Conservation (phyloP, 1,140 invertebrate genomes). For the Drosophila sp. region DNA sequence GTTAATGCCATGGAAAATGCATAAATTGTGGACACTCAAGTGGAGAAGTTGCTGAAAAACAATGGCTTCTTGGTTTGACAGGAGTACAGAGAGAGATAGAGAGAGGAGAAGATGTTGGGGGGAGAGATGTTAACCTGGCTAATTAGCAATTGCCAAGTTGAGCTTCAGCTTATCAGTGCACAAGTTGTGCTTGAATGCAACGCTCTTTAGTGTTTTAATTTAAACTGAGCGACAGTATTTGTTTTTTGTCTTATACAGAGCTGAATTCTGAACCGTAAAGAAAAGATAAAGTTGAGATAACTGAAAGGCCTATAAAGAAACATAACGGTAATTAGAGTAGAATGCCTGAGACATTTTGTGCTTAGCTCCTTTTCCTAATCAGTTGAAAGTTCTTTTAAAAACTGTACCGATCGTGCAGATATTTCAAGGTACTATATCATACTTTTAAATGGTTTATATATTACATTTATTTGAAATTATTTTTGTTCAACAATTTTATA, state of each 20-base stretch:
- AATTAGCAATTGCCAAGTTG: conserved; percentile 50
- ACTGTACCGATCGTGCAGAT: no score
- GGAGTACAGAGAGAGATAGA: background rate
- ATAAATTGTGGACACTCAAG: conserved; percentile 75
- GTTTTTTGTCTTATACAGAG: background rate
- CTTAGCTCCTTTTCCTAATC: no score
- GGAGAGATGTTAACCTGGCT: conserved; percentile 29
- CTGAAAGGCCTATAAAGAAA: no score
- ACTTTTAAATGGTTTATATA: no score
- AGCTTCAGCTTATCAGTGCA: conserved; percentile 53
- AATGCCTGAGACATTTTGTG: no score
- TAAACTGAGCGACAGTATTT: background rate
- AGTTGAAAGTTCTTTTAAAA: no score
- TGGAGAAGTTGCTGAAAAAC: conserved; percentile 62
- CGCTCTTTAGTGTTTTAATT: conserved; percentile 15
- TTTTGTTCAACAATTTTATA: no score
- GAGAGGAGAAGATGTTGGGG: background rate
- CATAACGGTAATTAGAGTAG: no score
- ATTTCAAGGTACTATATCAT: no score
- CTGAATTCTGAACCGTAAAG: background rate
- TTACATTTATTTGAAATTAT: no score
- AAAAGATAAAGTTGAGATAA: no score
- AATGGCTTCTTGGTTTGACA: conserved; percentile 34
- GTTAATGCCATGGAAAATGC: conserved; percentile 80
- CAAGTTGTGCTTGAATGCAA: conserved; percentile 18